These are phyloP conservation scores for Saxidomus purpurata DNA, from an alignment of 1,140 invertebrate genomes.

Conservation along the genomic window DNA sequence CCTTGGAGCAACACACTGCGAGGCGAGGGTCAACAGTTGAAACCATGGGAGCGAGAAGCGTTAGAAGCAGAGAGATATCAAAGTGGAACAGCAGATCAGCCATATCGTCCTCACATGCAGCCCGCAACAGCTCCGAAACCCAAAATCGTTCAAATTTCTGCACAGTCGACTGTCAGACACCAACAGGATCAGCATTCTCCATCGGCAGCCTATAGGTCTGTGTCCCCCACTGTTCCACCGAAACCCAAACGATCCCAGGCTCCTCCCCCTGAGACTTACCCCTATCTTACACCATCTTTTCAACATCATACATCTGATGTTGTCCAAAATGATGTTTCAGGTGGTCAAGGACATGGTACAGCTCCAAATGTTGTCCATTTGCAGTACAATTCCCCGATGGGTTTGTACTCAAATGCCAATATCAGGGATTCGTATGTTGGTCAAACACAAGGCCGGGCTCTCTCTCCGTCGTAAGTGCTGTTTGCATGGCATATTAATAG, in stretches of 20 bases:
- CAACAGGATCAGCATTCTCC: conserved; percentile 18
- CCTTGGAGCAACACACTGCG: conserved; percentile 74
- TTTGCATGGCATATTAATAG: conserved; percentile 43
- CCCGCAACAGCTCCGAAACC: conserved; percentile 47
- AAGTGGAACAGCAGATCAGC: conserved; percentile 59
- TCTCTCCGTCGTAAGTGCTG: conserved; percentile 61
- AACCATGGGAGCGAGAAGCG: conserved; percentile 80
- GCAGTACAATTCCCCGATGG: conserved; percentile 98
- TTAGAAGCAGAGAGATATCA: conserved; percentile 57
- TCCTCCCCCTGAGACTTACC: conserved; percentile 23
- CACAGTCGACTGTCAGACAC: conserved; percentile 44
- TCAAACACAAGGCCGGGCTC: conserved; percentile 87
- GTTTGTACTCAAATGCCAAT: conserved; percentile 97
- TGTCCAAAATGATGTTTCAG: conserved; percentile 45
- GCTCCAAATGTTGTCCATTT: conserved; percentile 80
- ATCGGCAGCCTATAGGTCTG: conserved; percentile 53
- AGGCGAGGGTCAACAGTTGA: conserved; percentile 66
- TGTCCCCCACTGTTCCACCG: conserved; percentile 69
- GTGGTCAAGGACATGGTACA: conserved; percentile 22
- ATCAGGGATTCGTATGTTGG: conserved; percentile 97
- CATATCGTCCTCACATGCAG: conserved; percentile 62
- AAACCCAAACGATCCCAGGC: conserved; percentile 65
- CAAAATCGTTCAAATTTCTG: conserved; percentile 52
- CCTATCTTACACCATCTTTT: conserved; percentile 21
- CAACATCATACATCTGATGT: conserved; percentile 46